phyloP scores from a whole-genome alignment of 2,797 vertebrate species.

The Phrynocephalus guinanensis region DNA sequence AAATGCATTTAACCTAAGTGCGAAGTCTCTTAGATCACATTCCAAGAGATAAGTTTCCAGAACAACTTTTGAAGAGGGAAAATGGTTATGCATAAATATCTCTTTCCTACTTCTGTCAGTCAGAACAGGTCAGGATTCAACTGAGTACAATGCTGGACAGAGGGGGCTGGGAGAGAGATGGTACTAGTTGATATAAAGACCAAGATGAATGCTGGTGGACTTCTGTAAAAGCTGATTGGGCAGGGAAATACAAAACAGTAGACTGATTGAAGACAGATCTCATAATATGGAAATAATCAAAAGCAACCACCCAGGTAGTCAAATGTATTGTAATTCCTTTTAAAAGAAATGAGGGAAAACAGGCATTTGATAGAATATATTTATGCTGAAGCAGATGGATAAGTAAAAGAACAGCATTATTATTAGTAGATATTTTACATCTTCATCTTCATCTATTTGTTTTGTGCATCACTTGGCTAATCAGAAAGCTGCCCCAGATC shows the following conservation, averaged over 20 bases:
- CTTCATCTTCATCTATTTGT: too few species aligned
- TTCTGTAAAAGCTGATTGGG: background rate
- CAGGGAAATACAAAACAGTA: background rate
- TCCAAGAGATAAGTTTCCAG: conserved; percentile 31
- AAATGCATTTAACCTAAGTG: conserved; percentile 3
- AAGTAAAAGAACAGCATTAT: background rate
- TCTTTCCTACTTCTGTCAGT: conserved; percentile 5
- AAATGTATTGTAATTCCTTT: background rate
- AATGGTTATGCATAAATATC: conserved; percentile 14
- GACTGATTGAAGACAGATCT: background rate
- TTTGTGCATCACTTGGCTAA: too few species aligned
- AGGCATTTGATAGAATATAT: background rate
- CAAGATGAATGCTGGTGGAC: background rate
- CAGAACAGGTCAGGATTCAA: conserved; percentile 15
- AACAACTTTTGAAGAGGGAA: background rate
- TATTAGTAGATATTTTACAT: too few species aligned
- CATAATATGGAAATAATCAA: background rate
- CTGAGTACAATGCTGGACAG: background rate
- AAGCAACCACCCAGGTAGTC: background rate
- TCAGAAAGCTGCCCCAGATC: background rate
- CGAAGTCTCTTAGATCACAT: conserved; percentile 26
- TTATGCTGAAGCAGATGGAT: background rate
- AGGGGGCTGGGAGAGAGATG: too few species aligned
- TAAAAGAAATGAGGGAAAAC: background rate
- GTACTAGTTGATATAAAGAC: background rate